Conservation (phyloP, 2,888 invertebrate species). For the Dynastes tityus region DNA sequence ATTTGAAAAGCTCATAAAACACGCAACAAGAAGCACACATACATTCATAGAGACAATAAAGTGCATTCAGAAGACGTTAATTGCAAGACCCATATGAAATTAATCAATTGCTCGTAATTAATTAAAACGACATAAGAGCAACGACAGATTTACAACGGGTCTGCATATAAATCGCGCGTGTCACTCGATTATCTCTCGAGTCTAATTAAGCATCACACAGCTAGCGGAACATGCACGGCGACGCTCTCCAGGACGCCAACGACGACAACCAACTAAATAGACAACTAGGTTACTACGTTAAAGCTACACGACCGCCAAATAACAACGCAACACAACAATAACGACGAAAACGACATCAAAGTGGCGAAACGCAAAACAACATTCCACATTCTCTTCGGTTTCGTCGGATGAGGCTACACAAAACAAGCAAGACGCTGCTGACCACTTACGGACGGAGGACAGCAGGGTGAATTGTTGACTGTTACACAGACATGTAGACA, state of each 20-base stretch:
- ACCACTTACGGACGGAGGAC: conserved; percentile 83
- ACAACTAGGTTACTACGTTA: background rate
- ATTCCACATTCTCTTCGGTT: background rate
- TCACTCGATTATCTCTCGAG: conserved; percentile 25
- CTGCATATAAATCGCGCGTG: conserved; percentile 22
- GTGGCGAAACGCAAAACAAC: background rate
- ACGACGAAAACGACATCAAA: conserved; percentile 48
- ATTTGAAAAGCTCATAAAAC: conserved; percentile 18
- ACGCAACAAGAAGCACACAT: background rate
- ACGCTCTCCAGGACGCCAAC: background rate
- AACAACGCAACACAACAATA: conserved; percentile 27
- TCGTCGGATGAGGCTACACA: background rate
- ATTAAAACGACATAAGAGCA: conserved; percentile 39
- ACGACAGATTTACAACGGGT: conserved; percentile 31
- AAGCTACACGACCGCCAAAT: conserved; percentile 22
- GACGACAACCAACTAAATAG: background rate
- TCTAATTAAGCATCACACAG: conserved; percentile 31
- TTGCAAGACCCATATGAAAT: conserved; percentile 31
- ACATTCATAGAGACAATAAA: no score
- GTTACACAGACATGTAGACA: conserved; percentile 91
- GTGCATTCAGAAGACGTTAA: conserved; percentile 37
- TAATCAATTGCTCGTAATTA: conserved; percentile 40
- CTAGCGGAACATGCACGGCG: background rate
- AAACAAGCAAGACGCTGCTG: background rate
- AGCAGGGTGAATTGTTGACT: conserved; percentile 89